phyloP scores from a whole-genome alignment of 2,888 invertebrate genomes.

The Cryptocheilus praepositus region DNA sequence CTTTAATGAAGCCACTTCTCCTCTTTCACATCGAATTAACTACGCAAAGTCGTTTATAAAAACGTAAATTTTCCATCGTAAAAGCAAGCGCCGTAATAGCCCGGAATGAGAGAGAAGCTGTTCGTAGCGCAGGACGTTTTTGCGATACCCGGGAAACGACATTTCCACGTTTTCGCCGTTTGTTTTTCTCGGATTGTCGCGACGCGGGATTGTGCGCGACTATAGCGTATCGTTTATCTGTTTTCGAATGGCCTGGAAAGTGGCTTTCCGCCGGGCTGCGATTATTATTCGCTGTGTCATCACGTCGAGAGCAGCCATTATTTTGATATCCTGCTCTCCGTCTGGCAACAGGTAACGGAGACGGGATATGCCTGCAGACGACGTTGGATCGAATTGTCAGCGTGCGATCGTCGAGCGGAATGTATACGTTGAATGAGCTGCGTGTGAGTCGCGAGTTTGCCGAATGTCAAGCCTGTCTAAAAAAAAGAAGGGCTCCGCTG shows the following conservation, averaged over 20 bases:
- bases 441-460: conserved; percentile 4
- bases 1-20: no score
- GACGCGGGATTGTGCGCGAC: no score
- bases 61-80: no score
- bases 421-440: no score
- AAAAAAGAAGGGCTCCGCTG: conserved; percentile 3
- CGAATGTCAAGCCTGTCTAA: conserved; percentile 31
- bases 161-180: background rate
- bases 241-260: conserved; percentile 14
- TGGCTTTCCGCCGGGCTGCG: conserved; percentile 13
- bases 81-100: background rate
- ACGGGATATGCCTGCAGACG: background rate
- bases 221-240: conserved; percentile 16
- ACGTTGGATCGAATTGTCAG: background rate
- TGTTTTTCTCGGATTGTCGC: no score
- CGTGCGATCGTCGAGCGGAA: conserved; percentile 22
- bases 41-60: no score
- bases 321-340: conserved; percentile 15
- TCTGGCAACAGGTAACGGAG: background rate
- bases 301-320: conserved; percentile 26
- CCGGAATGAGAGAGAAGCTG: background rate
- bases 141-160: no score
- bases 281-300: conserved; percentile 24
- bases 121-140: no score
- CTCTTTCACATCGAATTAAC: no score